These are phyloP conservation scores for Strix occidentalis DNA, from an alignment of 2,797 vertebrate species.

Conservation along the genomic window DNA sequence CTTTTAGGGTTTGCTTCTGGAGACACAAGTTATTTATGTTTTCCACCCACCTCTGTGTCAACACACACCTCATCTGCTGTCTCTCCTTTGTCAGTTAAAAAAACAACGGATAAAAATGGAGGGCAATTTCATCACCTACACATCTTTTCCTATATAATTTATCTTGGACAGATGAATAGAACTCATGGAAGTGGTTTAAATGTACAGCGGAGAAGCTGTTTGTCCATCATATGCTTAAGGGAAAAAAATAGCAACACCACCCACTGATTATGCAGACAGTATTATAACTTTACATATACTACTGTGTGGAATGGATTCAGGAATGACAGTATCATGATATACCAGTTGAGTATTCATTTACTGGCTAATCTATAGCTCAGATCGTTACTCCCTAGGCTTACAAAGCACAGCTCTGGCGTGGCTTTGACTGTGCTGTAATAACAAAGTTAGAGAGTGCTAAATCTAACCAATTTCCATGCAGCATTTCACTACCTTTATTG, in stretches of 20 bases:
- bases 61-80: background rate
- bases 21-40: slow-evolving; percentile 14
- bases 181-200: slow-evolving; percentile 20
- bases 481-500: background rate
- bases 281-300: slow-evolving; percentile 11
- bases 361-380: slow-evolving; percentile 12
- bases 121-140: slow-evolving; percentile 44
- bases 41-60: slow-evolving; percentile 20
- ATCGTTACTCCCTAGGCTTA: background rate
- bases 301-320: background rate
- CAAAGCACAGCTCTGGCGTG: slow-evolving; percentile 9
- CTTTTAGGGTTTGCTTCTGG: slow-evolving; percentile 20
- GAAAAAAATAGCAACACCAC: slow-evolving; percentile 43
- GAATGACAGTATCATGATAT: background rate
- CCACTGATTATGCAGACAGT: slow-evolving; percentile 32
- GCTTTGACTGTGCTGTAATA: background rate
- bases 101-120: slow-evolving; percentile 3
- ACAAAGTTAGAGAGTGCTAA: background rate
- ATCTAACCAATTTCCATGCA: background rate
- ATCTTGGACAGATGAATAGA: background rate
- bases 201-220: slow-evolving; percentile 26
- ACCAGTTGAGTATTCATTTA: background rate
- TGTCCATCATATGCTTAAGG: slow-evolving; percentile 23
- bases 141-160: slow-evolving; percentile 39
- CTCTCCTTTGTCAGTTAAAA: slow-evolving; percentile 6